phyloP scores from a whole-genome alignment of 2,113 vertebrate genomes.

The Galemys pyrenaicus region DNA sequence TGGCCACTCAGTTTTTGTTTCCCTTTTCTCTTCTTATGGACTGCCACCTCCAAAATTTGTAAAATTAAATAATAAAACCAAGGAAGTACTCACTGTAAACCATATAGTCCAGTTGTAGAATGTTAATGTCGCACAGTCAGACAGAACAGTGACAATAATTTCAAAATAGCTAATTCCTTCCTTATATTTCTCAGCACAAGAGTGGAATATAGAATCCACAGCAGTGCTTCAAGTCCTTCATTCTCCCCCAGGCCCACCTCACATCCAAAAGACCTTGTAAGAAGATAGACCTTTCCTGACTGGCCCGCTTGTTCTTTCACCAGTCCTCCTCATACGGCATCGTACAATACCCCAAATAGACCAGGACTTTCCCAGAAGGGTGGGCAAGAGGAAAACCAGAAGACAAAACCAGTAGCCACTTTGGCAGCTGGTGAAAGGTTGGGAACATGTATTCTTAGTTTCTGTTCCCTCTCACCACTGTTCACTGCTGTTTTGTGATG shows the following conservation, averaged over 20 bases:
- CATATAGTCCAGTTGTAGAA: background rate
- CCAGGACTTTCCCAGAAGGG: background rate
- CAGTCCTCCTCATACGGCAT: background rate
- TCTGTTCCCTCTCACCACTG: background rate
- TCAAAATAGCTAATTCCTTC: background rate
- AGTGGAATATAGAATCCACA: background rate
- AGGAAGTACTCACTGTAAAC: background rate
- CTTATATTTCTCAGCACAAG: background rate
- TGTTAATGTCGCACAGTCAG: background rate
- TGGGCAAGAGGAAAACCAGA: background rate
- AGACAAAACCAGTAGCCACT: background rate
- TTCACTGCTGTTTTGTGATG: background rate
- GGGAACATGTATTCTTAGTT: background rate
- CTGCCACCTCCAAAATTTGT: background rate
- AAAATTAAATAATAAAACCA: constrained; percentile 12
- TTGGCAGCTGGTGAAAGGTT: background rate
- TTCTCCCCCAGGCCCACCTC: background rate
- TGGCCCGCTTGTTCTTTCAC: background rate
- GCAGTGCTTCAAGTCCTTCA: no score
- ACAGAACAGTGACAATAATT: background rate
- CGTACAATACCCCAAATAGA: background rate
- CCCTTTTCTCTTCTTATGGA: background rate
- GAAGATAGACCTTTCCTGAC: background rate
- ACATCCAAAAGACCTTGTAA: fast-evolving
- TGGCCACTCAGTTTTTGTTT: background rate